phyloP scores from a whole-genome alignment of 1,140 invertebrate genomes.

The Saxidomus purpurata region DNA sequence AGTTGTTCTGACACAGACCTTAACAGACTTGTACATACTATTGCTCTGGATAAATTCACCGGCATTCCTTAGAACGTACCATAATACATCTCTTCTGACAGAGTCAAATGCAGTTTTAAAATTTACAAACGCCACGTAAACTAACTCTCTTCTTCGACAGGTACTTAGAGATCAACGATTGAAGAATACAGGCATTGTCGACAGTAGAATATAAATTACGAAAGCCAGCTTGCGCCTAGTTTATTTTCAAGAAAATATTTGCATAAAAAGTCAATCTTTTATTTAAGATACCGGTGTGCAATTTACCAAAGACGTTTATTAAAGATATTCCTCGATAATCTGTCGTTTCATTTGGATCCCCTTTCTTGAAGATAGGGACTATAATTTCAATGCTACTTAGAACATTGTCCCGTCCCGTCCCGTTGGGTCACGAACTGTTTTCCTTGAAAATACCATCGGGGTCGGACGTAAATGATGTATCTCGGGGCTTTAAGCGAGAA shows the following conservation, averaged over 20 bases:
- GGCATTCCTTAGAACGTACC: background rate
- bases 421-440: too few species aligned
- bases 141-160: background rate
- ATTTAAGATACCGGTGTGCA: background rate
- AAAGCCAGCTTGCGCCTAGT: background rate
- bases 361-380: background rate
- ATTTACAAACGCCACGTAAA: background rate
- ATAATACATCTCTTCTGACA: background rate
- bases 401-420: too few species aligned
- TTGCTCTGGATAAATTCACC: background rate
- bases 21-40: background rate
- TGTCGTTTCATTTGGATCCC: background rate
- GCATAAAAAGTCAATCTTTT: background rate
- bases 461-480: too few species aligned
- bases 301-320: background rate
- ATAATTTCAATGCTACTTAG: background rate
- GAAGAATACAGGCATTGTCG: background rate
- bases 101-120: conserved; percentile 9
- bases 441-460: too few species aligned
- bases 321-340: background rate
- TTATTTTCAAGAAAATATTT: background rate
- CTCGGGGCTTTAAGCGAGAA: too few species aligned
- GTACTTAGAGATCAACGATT: background rate
- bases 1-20: background rate
- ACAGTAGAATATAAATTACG: background rate